Evolutionary conservation across 2,113 vertebrate genomes (phyloP).

Genomic region (Proterorhinus semilunaris): DNA sequence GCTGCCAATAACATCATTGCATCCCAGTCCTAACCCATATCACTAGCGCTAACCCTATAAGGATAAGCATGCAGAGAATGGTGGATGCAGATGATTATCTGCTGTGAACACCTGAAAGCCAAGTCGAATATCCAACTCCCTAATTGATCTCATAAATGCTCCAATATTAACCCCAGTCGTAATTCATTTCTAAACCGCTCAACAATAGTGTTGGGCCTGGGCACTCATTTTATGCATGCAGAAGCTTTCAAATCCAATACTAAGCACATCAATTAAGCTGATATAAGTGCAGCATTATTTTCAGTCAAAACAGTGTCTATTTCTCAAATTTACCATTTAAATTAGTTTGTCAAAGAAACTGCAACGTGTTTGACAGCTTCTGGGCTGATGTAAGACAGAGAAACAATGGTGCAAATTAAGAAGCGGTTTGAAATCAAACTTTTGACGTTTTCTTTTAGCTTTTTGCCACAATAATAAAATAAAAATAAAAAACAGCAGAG

Average conservation of each 20-base stretch:
- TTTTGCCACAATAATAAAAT: slow-evolving; percentile 1
- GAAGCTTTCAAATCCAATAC: background rate
- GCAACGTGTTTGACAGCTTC: slow-evolving; percentile 15
- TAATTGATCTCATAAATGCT: background rate
- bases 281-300: slow-evolving; percentile 10
- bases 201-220: background rate
- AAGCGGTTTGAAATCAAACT: slow-evolving; percentile 28
- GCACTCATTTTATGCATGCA: background rate
- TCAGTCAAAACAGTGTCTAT: slow-evolving; percentile 8
- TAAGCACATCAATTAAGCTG: background rate
- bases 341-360: slow-evolving; percentile 7
- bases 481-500: background rate
- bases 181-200: background rate
- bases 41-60: too few species aligned
- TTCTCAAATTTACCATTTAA: slow-evolving; percentile 6
- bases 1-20: too few species aligned
- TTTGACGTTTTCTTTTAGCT: slow-evolving; percentile 29
- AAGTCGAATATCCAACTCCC: background rate
- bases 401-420: slow-evolving; percentile 38
- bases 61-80: too few species aligned
- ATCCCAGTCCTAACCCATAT: too few species aligned
- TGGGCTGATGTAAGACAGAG: slow-evolving; percentile 25
- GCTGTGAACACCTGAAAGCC: background rate
- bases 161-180: background rate
- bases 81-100: too few species aligned